Conservation (phyloP, 2,888 invertebrate species). For the Ligdia adustata region DNA sequence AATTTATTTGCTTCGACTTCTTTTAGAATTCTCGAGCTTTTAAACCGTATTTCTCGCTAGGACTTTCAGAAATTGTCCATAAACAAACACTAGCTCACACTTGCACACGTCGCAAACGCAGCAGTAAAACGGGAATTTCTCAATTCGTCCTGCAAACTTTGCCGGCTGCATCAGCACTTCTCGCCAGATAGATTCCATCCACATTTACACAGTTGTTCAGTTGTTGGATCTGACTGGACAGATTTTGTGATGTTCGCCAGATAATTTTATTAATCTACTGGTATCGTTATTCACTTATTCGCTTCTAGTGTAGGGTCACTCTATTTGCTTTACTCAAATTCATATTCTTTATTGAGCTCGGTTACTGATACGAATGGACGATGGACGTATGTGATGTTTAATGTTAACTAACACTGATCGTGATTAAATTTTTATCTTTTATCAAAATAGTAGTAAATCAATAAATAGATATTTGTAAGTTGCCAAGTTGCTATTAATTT, state of each 20-base stretch:
- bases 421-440: no score
- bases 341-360: no score
- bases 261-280: neutral
- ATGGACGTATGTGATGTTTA: no score
- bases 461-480: no score
- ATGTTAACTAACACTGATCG: no score
- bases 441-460: no score
- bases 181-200: slow-evolving; percentile 13
- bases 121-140: slow-evolving; percentile 14
- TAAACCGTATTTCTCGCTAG: slow-evolving; percentile 6
- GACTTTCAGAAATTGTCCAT: slow-evolving; percentile 18
- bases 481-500: no score
- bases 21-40: slow-evolving; percentile 14
- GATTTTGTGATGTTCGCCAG: slow-evolving; percentile 5
- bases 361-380: no score
- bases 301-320: no score
- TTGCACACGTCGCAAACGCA: slow-evolving; percentile 6
- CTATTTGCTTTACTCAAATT: no score
- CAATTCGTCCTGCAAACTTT: slow-evolving; percentile 21
- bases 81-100: slow-evolving; percentile 20
- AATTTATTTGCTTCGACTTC: slow-evolving; percentile 1
- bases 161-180: slow-evolving; percentile 18
- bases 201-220: slow-evolving; percentile 12
- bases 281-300: no score
- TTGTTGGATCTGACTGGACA: neutral